Evolutionary conservation across 2,888 invertebrate species (phyloP).

Genomic region (Heteromyza rotundicornis): DNA sequence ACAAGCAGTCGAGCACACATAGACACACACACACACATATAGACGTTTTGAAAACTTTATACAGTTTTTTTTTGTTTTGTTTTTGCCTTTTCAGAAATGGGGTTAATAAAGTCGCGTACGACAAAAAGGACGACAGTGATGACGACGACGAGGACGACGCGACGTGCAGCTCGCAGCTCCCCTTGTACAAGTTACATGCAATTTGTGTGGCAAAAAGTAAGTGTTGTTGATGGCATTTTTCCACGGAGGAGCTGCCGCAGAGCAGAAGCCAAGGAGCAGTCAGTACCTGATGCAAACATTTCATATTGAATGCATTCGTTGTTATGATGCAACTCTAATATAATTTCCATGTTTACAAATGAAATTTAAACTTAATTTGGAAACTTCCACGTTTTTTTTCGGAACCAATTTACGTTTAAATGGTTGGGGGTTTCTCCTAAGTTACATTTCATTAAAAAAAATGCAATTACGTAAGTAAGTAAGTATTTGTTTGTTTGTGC

Average conservation of each 20-base stretch:
- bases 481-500: not conserved
- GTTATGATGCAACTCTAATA: not conserved
- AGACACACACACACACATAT: no score
- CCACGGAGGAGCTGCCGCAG: not conserved
- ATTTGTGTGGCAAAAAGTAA: conserved; percentile 36
- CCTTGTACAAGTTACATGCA: conserved; percentile 27
- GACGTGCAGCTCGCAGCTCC: not conserved
- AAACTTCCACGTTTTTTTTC: no score
- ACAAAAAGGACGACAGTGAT: no score
- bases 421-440: no score
- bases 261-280: conserved; percentile 7
- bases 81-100: conserved; percentile 33
- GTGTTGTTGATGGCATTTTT: conserved; percentile 18
- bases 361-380: no score
- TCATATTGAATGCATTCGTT: not conserved
- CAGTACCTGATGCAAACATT: not conserved
- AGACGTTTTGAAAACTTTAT: no score
- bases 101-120: conserved; percentile 46
- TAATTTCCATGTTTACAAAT: no score
- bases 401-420: no score
- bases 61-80: no score
- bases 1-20: no score
- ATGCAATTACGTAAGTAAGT: no score
- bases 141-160: conserved; percentile 17
- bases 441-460: no score